phyloP scores from a whole-genome alignment of 2,888 invertebrate species.

The Acanthopleura granulata region DNA sequence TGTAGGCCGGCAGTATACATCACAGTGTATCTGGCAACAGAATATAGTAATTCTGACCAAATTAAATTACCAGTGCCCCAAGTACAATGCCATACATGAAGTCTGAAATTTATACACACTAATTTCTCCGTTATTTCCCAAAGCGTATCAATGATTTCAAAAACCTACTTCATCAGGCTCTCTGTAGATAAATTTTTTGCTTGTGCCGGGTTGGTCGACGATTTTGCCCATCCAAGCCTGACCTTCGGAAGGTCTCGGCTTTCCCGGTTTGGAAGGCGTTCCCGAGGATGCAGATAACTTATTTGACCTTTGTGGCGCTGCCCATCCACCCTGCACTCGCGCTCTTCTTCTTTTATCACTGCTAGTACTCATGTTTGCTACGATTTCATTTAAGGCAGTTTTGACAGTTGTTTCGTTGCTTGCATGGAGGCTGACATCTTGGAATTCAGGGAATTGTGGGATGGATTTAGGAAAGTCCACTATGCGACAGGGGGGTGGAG shows the following conservation, averaged over 20 bases:
- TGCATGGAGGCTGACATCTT: neutral
- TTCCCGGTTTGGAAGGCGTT: slow-evolving; percentile 48
- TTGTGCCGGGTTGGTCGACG: slow-evolving; percentile 35
- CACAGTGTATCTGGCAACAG: too few relatives aligned
- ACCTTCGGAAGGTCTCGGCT: slow-evolving; percentile 36
- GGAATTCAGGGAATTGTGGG: neutral
- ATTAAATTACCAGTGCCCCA: too few relatives aligned
- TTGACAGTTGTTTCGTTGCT: too few relatives aligned
- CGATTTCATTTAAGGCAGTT: too few relatives aligned
- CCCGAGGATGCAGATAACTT: slow-evolving; percentile 19
- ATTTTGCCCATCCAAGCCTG: slow-evolving; percentile 55
- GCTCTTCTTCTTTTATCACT: slow-evolving; percentile 46
- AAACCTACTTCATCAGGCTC: slow-evolving; percentile 32
- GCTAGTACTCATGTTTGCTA: slow-evolving; percentile 30
- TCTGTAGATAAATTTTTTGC: slow-evolving; percentile 50
- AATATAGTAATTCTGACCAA: too few relatives aligned
- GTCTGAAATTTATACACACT: too few relatives aligned
- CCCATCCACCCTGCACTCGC: slow-evolving; percentile 64
- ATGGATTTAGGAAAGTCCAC: neutral
- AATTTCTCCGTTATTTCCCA: too few relatives aligned
- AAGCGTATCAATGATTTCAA: neutral
- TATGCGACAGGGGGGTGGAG: neutral
- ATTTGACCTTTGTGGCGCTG: slow-evolving; percentile 34
- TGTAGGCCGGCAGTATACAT: too few relatives aligned
- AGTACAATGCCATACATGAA: too few relatives aligned